phyloP scores from a whole-genome alignment of 2,888 invertebrate species.

The Priocnemis perturbator region DNA sequence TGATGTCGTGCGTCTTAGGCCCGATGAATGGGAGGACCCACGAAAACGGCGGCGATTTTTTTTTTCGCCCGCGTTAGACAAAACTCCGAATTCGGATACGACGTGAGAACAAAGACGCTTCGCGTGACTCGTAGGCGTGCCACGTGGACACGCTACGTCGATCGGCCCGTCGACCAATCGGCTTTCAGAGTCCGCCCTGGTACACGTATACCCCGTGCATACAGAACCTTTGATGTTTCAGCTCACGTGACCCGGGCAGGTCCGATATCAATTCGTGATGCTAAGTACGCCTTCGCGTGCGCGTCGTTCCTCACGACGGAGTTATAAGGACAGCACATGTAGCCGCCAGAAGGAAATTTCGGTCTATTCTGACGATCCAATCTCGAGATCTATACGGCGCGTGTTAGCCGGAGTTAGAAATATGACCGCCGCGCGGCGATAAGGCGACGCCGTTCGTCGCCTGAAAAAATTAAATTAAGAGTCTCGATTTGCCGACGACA shows the following conservation, averaged over 20 bases:
- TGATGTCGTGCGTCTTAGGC: too few species aligned
- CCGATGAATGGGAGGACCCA: too few species aligned
- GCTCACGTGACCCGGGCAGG: constrained; percentile 64
- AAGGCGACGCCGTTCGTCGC: constrained; percentile 10
- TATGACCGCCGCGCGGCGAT: constrained; percentile 8
- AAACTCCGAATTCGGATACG: constrained; percentile 27
- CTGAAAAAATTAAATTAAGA: constrained; percentile 28
- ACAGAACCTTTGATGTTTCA: constrained; percentile 63
- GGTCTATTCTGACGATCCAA: constrained; percentile 24
- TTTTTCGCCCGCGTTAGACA: too few species aligned
- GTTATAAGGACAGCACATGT: constrained; percentile 50
- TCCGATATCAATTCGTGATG: constrained; percentile 66
- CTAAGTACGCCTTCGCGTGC: constrained; percentile 73
- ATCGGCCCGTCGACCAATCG: constrained; percentile 67
- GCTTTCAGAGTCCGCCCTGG: constrained; percentile 63
- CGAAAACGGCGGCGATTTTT: too few species aligned
- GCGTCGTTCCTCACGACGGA: constrained; percentile 40
- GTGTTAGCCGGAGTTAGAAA: constrained; percentile 17
- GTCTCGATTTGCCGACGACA: constrained; percentile 10
- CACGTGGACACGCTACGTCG: constrained; percentile 68
- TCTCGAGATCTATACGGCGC: constrained; percentile 24
- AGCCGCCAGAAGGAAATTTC: constrained; percentile 40
- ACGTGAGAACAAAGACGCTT: constrained; percentile 47
- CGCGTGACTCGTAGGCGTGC: constrained; percentile 73
- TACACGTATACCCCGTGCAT: constrained; percentile 38